These are phyloP conservation scores for Mizuhopecten yessoensis DNA, from an alignment of 1,140 invertebrate genomes.

Conservation along the genomic window DNA sequence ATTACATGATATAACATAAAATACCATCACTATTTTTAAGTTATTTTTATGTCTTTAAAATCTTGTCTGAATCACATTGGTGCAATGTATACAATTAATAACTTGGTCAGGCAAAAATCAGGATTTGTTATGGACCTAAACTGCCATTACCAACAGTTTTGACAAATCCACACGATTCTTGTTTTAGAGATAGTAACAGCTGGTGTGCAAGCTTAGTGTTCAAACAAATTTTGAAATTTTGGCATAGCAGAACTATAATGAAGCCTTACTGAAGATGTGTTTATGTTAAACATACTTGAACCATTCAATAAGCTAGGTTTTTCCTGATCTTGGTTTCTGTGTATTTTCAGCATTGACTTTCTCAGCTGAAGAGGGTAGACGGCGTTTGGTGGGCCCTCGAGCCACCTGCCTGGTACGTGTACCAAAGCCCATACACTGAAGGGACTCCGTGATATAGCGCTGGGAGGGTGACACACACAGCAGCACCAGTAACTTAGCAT, in stretches of 20 bases:
- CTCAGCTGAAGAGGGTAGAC: constrained; percentile 77
- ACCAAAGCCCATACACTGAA: constrained; percentile 81
- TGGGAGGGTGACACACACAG: constrained; percentile 80
- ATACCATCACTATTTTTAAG: no score
- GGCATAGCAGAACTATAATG: no score
- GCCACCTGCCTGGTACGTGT: constrained; percentile 79
- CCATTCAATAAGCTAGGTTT: neutral
- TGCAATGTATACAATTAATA: no score
- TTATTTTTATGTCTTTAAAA: no score
- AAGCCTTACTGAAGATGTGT: no score
- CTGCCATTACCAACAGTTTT: no score
- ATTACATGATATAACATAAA: no score
- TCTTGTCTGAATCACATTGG: no score
- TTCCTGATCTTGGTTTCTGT: neutral
- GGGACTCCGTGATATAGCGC: constrained; percentile 78
- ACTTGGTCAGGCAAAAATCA: no score
- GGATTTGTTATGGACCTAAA: no score
- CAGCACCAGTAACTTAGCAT: constrained; percentile 80
- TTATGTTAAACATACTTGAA: no score
- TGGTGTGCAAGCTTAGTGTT: neutral
- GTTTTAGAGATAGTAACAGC: neutral
- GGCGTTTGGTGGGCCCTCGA: constrained; percentile 77
- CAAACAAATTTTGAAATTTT: neutral
- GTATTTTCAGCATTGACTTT: constrained; percentile 63
- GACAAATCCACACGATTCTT: no score